Base-by-base conservation (phyloP, 37 sponge, comb jelly and placozoan species). In the Theonella swinhoei region DNA sequence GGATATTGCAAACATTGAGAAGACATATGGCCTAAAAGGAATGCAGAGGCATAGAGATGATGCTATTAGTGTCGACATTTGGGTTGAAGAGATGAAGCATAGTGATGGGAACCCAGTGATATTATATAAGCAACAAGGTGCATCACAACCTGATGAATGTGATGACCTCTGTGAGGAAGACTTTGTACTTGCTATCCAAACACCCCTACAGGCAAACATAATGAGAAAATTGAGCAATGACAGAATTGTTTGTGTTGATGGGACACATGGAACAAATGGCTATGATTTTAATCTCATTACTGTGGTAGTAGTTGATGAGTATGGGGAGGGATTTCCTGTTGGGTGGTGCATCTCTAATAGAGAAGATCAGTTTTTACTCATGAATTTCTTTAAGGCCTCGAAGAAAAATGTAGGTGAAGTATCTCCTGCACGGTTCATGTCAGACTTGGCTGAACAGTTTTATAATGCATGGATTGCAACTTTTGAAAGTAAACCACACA, bases 251-350 rank as follows among this genome's bases (percentile, higher is more conserved):
- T 80, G 81, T 23, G 29, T 82, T 26, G 82, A 82, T 72, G 74
- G 60, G 14, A 82, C 82, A 24, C 82, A 82, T 82, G 72, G 82
- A 4, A 82, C 82, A 34, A 82, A 71, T 72, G 29, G 29, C 5
- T 82, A 82, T 30, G 42, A 82, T 25, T 82, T 82, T 36, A 37
- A 38, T 14, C 74, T 82, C 3, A 36, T 82, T 35, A 82, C 41
- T 41, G 59, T 92, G 25, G 42, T 92, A 0, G 83, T 92, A 4
- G 36, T 92, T 37, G 93, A 92, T 82, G 82, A 88, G 11, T 84
- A 38, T 39, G 86, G 89, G 4, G 89, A 92, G 39, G 93, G 93
- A 22, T 26, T 84, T 41, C 89, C 93, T 39, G 89, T 76, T 22
- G 88, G 72, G 11, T 86, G 84, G 81, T 29, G 22, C 20, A 37